Percentiles rank a stretch among this genome's conserved stretches.
Conservation (phyloP, 2,113 vertebrate genomes). For the Urocitellus parryii region DNA sequence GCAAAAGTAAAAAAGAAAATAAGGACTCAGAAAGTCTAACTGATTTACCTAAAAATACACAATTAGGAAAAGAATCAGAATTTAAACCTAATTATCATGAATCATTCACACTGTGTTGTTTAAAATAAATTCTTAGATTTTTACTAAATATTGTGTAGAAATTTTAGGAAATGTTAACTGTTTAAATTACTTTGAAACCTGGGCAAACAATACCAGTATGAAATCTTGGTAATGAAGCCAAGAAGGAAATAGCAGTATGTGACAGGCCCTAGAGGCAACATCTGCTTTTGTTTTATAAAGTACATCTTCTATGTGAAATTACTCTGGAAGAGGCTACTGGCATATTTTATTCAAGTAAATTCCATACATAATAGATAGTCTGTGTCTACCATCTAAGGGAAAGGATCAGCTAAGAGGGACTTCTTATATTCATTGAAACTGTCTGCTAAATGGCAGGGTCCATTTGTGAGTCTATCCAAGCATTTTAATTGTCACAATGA, state of each 20-base stretch:
- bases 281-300: conserved; percentile 69
- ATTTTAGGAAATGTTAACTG: not conserved
- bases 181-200: conserved; percentile 40
- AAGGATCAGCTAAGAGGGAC: not conserved
- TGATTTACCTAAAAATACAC: not conserved
- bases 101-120: not conserved
- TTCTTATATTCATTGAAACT: not conserved
- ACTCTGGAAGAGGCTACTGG: conserved; percentile 21
- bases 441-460: not conserved
- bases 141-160: conserved; percentile 11
- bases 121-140: not conserved
- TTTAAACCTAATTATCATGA: not conserved
- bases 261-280: not conserved
- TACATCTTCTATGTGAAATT: conserved; percentile 59
- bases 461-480: not conserved
- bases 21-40: not conserved
- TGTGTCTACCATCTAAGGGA: not conserved
- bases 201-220: not conserved
- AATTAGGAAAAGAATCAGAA: conserved; percentile 41
- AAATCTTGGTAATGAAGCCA: conserved; percentile 46
- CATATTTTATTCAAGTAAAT: conserved; percentile 64
- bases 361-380: conserved; percentile 11
- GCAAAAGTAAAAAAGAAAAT: not conserved
- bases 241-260: conserved; percentile 41
- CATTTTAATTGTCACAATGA: not conserved